These are phyloP conservation scores for Collichthys lucidus DNA, from an alignment of 2,113 vertebrate genomes.

Conservation along the genomic window DNA sequence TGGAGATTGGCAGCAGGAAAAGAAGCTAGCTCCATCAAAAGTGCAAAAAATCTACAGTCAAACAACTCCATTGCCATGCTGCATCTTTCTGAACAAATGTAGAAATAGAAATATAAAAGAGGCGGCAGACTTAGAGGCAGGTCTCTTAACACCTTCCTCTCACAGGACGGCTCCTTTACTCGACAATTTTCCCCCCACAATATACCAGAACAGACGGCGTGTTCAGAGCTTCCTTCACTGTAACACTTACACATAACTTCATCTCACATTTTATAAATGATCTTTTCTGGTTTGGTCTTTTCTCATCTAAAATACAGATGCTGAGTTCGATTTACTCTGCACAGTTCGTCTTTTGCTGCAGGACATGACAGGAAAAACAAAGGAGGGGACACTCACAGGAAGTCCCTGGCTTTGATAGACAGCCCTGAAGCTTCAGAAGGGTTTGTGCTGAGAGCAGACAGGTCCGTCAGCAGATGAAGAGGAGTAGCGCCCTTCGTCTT, in stretches of 20 bases:
- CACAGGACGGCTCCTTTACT: not conserved
- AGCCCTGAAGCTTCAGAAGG: conserved; percentile 1
- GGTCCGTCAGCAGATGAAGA: conserved; percentile 58
- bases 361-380: not conserved
- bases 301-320: not conserved
- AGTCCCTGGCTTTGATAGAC: not conserved
- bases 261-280: not conserved
- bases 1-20: not conserved
- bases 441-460: conserved; percentile 5
- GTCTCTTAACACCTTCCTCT: not conserved
- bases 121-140: not conserved
- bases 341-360: not conserved
- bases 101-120: not conserved
- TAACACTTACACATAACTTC: not conserved
- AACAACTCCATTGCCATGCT: no score
- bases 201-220: not conserved
- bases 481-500: conserved; percentile 70
- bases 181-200: not conserved
- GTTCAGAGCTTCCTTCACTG: not conserved
- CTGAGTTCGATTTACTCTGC: not conserved
- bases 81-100: no score
- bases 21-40: no score
- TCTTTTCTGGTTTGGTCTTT: not conserved
- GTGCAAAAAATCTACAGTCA: not conserved
- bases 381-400: not conserved